A percentile compares a stretch with the other conserved stretches of the same genome.
Evolutionary conservation across 1,140 invertebrate species (phyloP).

Genomic region (Macrobrachium nipponense): DNA sequence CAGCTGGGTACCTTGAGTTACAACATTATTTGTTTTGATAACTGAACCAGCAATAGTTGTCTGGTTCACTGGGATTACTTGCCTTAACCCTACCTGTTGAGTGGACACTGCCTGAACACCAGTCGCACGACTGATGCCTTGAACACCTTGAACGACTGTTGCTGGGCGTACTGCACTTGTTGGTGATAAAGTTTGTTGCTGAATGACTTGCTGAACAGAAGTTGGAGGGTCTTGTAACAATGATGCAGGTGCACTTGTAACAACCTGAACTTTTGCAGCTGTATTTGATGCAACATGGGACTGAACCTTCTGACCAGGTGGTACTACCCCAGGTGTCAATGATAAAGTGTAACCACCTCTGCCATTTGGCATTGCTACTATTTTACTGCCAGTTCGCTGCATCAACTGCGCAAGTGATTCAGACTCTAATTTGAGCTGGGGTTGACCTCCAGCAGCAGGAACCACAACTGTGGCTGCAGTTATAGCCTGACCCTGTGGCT

Average conservation of each 20-base stretch:
- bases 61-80: conserved; percentile 29
- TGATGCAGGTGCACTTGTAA: conserved; percentile 27
- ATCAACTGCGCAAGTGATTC: conserved; percentile 56
- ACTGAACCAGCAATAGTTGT: not conserved
- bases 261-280: conserved; percentile 54
- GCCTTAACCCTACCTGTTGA: conserved; percentile 29
- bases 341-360: conserved; percentile 62
- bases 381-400: conserved; percentile 60
- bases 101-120: not conserved
- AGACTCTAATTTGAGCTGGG: conserved; percentile 50
- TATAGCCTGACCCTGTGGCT: conserved; percentile 37
- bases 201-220: conserved; percentile 21
- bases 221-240: conserved; percentile 17
- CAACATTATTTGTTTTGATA: not conserved
- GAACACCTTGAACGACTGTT: not conserved
- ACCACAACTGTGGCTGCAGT: conserved; percentile 43
- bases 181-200: conserved; percentile 32
- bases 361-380: conserved; percentile 62
- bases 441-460: conserved; percentile 51
- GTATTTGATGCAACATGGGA: conserved; percentile 45
- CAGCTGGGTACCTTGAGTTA: conserved; percentile 19
- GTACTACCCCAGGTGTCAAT: conserved; percentile 50
- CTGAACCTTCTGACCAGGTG: conserved; percentile 42
- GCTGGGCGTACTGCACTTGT: conserved; percentile 23
- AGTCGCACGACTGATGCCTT: no score